A percentile compares a stretch with the other conserved stretches of the same genome.
These are phyloP conservation scores for Lycophotia porphyrea DNA, from an alignment of 2,888 invertebrate species.

Conservation along the genomic window DNA sequence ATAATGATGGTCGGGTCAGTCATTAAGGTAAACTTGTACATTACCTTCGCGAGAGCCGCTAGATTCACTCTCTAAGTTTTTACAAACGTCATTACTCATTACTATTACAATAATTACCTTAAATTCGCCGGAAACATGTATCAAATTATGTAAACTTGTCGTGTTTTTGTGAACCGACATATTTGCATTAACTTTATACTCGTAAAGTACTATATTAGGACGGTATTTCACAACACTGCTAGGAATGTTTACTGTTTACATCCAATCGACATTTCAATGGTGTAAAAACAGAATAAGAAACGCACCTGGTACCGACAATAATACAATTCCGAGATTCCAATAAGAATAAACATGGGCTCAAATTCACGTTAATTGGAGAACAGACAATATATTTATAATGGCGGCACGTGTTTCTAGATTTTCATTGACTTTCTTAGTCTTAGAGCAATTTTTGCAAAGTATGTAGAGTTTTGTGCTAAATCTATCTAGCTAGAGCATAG, in stretches of 20 bases:
- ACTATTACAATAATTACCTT: constrained; percentile 14
- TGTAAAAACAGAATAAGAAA: constrained; percentile 55
- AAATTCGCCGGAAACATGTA: constrained; percentile 22
- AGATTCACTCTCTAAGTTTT: constrained; percentile 22
- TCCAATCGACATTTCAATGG: constrained; percentile 40
- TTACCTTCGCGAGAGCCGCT: constrained; percentile 41
- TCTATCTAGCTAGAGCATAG: background rate
- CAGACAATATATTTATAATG: too few species aligned
- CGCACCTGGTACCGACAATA: constrained; percentile 10
- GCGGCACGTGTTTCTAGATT: background rate
- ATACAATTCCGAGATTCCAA: constrained; percentile 9
- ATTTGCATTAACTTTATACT: constrained; percentile 22
- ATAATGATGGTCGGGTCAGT: constrained; percentile 59
- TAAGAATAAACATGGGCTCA: constrained; percentile 8
- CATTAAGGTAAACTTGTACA: constrained; percentile 70
- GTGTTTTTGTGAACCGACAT: constrained; percentile 14
- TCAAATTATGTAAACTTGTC: constrained; percentile 17
- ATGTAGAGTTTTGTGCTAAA: background rate
- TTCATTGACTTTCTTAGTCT: background rate
- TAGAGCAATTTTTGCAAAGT: background rate
- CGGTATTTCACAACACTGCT: constrained; percentile 48
- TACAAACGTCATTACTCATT: background rate
- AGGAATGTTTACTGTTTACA: constrained; percentile 56
- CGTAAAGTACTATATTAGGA: constrained; percentile 55
- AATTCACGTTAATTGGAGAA: background rate